phyloP scores from a whole-genome alignment of 2,888 invertebrate genomes.

The Rhodophaea formosa region DNA sequence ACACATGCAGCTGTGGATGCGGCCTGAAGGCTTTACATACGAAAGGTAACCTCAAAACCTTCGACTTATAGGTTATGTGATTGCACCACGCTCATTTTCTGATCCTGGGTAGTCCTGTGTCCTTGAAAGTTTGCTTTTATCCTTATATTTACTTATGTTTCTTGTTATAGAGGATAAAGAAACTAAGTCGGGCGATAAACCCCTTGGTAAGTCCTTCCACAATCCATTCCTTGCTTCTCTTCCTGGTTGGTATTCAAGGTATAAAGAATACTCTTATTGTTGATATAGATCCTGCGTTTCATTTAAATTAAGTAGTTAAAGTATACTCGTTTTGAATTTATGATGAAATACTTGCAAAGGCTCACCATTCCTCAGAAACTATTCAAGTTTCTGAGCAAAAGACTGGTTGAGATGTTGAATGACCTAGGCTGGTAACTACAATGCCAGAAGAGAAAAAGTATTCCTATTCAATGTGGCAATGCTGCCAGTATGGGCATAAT shows the following conservation, averaged over 20 bases:
- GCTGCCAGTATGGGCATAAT: no score
- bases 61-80: conserved; percentile 62
- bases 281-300: no score
- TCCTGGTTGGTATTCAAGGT: conserved; percentile 14
- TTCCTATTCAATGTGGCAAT: no score
- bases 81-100: conserved; percentile 55
- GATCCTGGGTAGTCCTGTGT: conserved; percentile 6
- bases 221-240: conserved; percentile 30
- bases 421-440: no score
- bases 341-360: no score
- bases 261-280: no score
- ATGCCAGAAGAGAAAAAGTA: no score
- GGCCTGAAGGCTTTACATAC: conserved; percentile 83
- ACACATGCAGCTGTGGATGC: conserved; percentile 86
- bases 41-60: conserved; percentile 80
- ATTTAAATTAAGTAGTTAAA: conserved; percentile 9
- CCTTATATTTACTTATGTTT: conserved; percentile 7
- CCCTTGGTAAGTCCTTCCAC: conserved; percentile 64
- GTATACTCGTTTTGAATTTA: conserved; percentile 2
- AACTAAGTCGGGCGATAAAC: conserved; percentile 45
- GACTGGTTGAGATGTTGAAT: no score
- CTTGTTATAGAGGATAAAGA: conserved; percentile 39
- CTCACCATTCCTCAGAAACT: no score
- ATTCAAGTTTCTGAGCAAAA: no score
- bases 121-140: conserved; percentile 7